Evolutionary conservation across 64 coral and sea anemone genomes (phyloP).

Genomic region (Dendronephthya gigantea): DNA sequence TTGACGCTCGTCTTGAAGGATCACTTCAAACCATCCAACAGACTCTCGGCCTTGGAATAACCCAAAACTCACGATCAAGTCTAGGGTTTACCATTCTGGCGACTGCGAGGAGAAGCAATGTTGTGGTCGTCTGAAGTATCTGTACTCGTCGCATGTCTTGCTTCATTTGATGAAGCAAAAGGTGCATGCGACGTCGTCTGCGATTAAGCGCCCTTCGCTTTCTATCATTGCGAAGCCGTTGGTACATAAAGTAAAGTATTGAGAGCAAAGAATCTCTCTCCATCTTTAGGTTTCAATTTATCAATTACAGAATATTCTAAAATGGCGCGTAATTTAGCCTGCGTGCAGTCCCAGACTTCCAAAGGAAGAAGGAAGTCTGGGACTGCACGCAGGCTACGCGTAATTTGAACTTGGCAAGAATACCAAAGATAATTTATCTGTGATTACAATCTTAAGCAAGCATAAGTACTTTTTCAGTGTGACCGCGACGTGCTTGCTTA

Average conservation of each 20-base stretch:
- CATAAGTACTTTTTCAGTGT: not conserved
- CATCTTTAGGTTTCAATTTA: too few relatives aligned
- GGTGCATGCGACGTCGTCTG: not conserved
- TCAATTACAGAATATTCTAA: too few relatives aligned
- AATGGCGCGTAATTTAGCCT: too few relatives aligned
- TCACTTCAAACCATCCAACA: slow-evolving; percentile 35
- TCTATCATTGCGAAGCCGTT: not conserved
- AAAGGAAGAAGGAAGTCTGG: too few relatives aligned
- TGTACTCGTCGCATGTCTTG: not conserved
- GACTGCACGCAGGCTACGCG: too few relatives aligned
- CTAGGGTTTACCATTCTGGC: not conserved
- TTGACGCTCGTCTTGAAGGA: slow-evolving; percentile 23
- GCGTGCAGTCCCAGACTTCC: too few relatives aligned
- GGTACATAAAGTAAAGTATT: not conserved
- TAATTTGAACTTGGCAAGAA: too few relatives aligned
- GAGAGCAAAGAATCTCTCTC: slow-evolving; percentile 8
- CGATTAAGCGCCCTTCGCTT: not conserved
- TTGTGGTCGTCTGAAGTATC: not conserved
- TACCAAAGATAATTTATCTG: not conserved
- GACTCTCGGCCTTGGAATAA: not conserved
- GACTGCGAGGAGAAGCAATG: not conserved
- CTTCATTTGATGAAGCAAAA: not conserved
- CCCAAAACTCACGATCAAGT: not conserved
- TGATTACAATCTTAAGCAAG: not conserved
- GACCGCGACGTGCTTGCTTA: not conserved